Evolutionary conservation across 2,797 vertebrate species (phyloP), one percentile per base, ranked within the genome.

Genomic region (Crenuchus spilurus): DNA sequence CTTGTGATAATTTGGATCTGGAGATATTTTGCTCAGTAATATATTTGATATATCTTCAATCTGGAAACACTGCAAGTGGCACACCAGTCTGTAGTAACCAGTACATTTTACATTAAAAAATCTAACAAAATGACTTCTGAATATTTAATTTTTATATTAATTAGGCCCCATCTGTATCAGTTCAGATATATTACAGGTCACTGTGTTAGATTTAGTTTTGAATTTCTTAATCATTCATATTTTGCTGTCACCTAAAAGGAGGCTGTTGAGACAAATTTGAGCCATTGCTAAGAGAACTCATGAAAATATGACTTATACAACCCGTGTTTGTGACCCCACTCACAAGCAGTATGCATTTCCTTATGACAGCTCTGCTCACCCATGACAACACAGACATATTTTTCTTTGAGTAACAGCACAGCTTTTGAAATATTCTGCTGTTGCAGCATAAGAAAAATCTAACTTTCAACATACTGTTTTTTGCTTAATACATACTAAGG

Each of bases 341-440:
- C 83, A 85, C 83, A 75, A 79, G 84, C 82, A 83, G 68, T 82
- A 74, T 87, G 83, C 44, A 51, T 85, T 81, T 89, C 84, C 85
- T 44, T 72, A 79, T 75, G 80, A 87, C 90, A 90, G 88, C 90
- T 90, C 89, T 83, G 84, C 82, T 82, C 82, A 88, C 70, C 88
- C 88, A 86, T 89, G 87, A 88, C 88, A 79, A 88, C 87, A 65
- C 18, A 78, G 75, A 83, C 83, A 68, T 84, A 82, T 90, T 88
- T 88, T 78, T 46, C 76, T 69, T 77, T 84, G 85, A 80, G 84
- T 80, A 83, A 87, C 85, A 72, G 83, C 63, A 35, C 72, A 62
- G 70, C 77, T 84, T 77, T 62, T 68, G 80, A 83, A 84, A 82
- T 52, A 3, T 65, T 78, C 48, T 3, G 30, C 37, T 9, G 44